phyloP scores from a whole-genome alignment of 2,888 invertebrate species.

The Drosophila macrospina region DNA sequence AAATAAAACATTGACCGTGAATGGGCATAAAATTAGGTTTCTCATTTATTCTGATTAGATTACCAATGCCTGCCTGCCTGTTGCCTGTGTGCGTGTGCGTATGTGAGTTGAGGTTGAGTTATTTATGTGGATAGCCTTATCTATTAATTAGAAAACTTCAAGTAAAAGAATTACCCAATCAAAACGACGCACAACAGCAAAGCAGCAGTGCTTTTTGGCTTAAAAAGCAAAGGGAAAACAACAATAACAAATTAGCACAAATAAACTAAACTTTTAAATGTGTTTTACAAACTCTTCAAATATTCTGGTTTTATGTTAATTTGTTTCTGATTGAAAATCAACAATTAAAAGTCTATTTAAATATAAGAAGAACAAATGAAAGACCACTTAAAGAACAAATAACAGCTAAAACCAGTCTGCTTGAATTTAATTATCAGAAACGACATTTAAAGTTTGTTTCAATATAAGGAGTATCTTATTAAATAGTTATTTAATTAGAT shows the following conservation, averaged over 20 bases:
- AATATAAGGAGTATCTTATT: neutral
- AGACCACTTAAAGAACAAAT: neutral
- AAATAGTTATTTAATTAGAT: slow-evolving; percentile 2
- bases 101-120: slow-evolving; percentile 12
- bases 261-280: slow-evolving; percentile 30
- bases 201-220: slow-evolving; percentile 17
- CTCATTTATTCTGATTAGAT: slow-evolving; percentile 62
- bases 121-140: slow-evolving; percentile 53
- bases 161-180: slow-evolving; percentile 38
- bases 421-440: slow-evolving; percentile 10
- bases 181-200: slow-evolving; percentile 35
- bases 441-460: slow-evolving; percentile 1
- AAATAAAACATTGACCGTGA: slow-evolving; percentile 72
- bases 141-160: slow-evolving; percentile 39
- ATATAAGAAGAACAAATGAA: slow-evolving; percentile 7
- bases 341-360: slow-evolving; percentile 28
- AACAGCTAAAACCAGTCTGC: slow-evolving; percentile 29
- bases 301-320: slow-evolving; percentile 36
- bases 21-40: slow-evolving; percentile 48
- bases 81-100: neutral
- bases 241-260: neutral
- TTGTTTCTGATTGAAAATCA: slow-evolving; percentile 1
- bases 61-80: slow-evolving; percentile 12
- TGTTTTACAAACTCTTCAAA: slow-evolving; percentile 21
- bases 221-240: neutral